Evolutionary conservation across 2,888 invertebrate genomes (phyloP).

Genomic region (Drosophila nr. perissopoda): DNA sequence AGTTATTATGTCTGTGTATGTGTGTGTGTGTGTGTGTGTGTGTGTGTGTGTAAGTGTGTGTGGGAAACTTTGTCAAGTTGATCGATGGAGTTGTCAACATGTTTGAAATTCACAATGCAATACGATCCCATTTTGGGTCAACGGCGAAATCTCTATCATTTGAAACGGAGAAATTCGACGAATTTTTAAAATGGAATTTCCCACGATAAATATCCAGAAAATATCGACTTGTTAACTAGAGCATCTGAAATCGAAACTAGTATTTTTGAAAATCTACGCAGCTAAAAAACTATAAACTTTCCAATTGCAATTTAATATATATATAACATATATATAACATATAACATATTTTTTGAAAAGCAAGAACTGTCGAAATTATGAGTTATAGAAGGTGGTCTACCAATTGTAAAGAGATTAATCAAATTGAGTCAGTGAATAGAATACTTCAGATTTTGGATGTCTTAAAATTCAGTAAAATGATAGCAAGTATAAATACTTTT

Average conservation of each 20-base stretch:
- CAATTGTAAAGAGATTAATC: not conserved
- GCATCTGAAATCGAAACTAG: not conserved
- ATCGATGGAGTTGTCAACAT: slow-evolving; percentile 40
- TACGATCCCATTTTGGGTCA: slow-evolving; percentile 3
- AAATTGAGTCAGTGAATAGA: not conserved
- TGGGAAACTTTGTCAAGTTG: slow-evolving; percentile 40
- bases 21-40: slow-evolving; percentile 5
- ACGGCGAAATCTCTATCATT: not conserved
- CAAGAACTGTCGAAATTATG: not conserved
- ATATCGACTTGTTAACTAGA: too few relatives aligned
- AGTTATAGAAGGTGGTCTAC: not conserved
- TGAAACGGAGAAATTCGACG: not conserved
- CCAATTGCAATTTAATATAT: not conserved
- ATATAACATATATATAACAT: too few relatives aligned
- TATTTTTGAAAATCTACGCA: not conserved
- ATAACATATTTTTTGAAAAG: not conserved
- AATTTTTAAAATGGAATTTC: not conserved
- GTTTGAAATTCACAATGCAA: slow-evolving; percentile 7
- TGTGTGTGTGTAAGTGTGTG: slow-evolving; percentile 46
- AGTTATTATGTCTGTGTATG: not conserved
- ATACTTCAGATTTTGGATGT: not conserved
- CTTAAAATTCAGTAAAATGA: not conserved
- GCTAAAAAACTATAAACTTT: not conserved
- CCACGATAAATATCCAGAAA: not conserved
- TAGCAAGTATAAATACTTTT: not conserved